Conservation (phyloP, 2,113 vertebrate species). For the Theropithecus gelada region DNA sequence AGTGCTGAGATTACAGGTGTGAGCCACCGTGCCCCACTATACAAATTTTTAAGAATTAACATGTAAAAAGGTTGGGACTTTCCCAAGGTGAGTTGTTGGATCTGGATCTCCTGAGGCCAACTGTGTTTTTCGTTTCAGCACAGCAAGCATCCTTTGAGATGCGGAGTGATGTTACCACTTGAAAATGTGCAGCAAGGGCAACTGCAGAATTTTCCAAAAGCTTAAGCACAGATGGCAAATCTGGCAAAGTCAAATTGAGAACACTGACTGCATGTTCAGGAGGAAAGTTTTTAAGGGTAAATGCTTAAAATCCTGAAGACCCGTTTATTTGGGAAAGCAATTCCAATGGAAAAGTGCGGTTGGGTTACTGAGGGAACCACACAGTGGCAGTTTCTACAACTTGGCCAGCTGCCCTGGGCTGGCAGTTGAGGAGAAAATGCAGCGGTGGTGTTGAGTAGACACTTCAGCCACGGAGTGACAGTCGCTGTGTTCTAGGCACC, state of each 20-base stretch:
- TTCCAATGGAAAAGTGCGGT: not conserved
- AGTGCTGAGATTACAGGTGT: no score
- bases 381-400: not conserved
- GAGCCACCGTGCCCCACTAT: no score
- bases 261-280: not conserved
- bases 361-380: not conserved
- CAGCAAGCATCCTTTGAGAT: not conserved
- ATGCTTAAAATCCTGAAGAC: not conserved
- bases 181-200: not conserved
- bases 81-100: not conserved
- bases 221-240: not conserved
- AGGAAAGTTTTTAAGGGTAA: not conserved
- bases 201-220: not conserved
- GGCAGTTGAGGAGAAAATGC: not conserved
- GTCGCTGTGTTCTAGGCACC: rapidly evolving
- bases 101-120: rapidly evolving
- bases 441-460: not conserved
- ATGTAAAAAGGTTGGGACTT: not conserved
- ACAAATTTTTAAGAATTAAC: not conserved
- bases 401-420: not conserved
- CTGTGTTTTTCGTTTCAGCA: not conserved
- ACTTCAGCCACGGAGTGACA: rapidly evolving
- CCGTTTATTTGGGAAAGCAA: not conserved
- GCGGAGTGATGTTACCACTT: not conserved
- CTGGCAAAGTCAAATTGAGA: not conserved